Percentiles rank a stretch among this genome's conserved stretches.
phyloP scores from a whole-genome alignment of 2,113 vertebrate species.

The Nerophis lumbriciformis region DNA sequence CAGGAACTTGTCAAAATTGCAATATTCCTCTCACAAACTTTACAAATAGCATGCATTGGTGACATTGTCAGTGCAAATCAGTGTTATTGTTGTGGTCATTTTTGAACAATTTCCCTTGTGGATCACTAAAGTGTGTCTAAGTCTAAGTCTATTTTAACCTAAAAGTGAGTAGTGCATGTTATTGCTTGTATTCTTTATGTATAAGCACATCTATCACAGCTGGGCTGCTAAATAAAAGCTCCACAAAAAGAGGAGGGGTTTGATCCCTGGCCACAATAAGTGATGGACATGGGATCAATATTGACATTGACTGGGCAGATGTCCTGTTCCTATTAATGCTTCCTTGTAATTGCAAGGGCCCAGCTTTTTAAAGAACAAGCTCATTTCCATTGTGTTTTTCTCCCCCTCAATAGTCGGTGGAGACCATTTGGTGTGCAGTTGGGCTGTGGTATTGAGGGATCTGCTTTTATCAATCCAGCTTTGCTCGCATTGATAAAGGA shows the following conservation, averaged over 20 bases:
- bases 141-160: not conserved
- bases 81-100: not conserved
- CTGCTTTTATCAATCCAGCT: conserved; percentile 38
- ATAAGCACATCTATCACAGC: conserved; percentile 42
- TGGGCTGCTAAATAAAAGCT: conserved; percentile 53
- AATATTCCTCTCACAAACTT: too few relatives aligned
- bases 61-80: not conserved
- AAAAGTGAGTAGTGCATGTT: not conserved
- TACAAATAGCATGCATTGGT: not conserved
- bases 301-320: conserved; percentile 67
- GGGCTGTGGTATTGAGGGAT: conserved; percentile 30
- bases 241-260: conserved; percentile 34
- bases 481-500: conserved; percentile 31
- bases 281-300: conserved; percentile 71
- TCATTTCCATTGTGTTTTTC: conserved; percentile 53
- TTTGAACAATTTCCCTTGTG: not conserved
- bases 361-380: conserved; percentile 44
- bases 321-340: conserved; percentile 58
- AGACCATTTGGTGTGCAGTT: conserved; percentile 36
- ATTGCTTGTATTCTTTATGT: conserved; percentile 13
- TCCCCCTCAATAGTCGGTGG: conserved; percentile 6
- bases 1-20: too few relatives aligned
- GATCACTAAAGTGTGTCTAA: too few relatives aligned
- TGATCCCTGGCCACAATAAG: conserved; percentile 47
- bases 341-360: conserved; percentile 44